Evolutionary conservation across 2,113 vertebrate species (phyloP), one percentile per base, ranked within the genome.

Genomic region (Cryptomyrus ogoouensis): DNA sequence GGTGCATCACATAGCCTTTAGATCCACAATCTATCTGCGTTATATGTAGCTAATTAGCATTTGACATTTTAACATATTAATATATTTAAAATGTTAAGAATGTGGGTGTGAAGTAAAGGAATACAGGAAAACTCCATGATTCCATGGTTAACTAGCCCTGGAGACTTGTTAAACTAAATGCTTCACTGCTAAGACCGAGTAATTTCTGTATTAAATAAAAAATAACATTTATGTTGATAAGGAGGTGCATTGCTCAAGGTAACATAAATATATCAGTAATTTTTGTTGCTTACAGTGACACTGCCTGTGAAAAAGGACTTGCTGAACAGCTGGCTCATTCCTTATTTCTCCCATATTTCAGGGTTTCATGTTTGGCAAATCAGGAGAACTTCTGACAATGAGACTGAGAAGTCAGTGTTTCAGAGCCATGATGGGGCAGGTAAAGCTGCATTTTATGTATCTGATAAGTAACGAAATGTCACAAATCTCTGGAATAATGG

Each of bases 331-430:
- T 10, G 58, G 24, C 58, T 62, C 0, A 62, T 62, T 62, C 7
- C 24, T 0, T 77, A 15, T 77, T 31, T 77, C 0, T 77, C 74
- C 35, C 13, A 35, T 39, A 52, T 84, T 89, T 1, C 90, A 96
- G 96, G 96, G 96, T n/a, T 95, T 92, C 90, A 94, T 94, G 93
- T 97, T 96, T 95, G 96, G 92, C 80, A 96, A 94, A 90, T 94
- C 95, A 88, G 95, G 95, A 19, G 95, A 96, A 92, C 90, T 92
- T 7, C 91, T 96, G 52, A 95, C 95, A 0, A 93, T 93, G 94
- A 93, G 95, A 84, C 90, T 96, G 89, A 93, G 95, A n/a, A 94
- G 92, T 24, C 91, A 94, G 90, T 93, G 94, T 89, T 96, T 97
- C 91, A 94, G 92, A 89, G 94, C 94, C 42, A 93, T 96, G 77